A percentile compares a stretch with the other conserved stretches of the same genome.
These are phyloP conservation scores for Oenanthe melanoleuca DNA, from an alignment of 2,113 vertebrate genomes.

Conservation along the genomic window DNA sequence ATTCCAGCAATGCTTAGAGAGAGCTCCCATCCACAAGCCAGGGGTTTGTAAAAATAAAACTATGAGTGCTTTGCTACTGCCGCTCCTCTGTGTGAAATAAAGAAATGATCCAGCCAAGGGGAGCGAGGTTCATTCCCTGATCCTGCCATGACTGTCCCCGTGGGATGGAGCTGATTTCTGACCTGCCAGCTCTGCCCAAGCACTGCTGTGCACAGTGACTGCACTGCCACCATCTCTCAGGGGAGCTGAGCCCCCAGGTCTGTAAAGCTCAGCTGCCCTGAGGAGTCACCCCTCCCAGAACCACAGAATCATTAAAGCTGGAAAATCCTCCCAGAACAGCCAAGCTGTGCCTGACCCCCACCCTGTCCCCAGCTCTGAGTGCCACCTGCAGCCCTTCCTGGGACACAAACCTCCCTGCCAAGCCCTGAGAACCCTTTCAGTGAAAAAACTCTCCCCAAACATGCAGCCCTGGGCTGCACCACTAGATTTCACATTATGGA, in stretches of 20 bases:
- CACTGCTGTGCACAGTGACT: neutral
- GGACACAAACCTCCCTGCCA: neutral
- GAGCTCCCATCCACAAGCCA: neutral
- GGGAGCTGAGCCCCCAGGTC: neutral
- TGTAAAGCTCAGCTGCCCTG: neutral
- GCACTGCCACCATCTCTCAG: neutral
- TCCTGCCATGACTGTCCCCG: neutral
- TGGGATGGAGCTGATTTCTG: neutral
- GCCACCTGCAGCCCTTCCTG: rapidly evolving
- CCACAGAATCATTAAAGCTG: rapidly evolving
- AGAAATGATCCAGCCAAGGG: neutral
- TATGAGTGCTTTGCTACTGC: neutral
- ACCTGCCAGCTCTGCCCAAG: too few species aligned
- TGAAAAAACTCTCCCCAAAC: neutral
- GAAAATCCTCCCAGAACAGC: neutral
- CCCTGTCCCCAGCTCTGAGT: neutral
- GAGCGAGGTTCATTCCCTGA: neutral
- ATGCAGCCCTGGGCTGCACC: neutral
- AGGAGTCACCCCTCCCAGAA: neutral
- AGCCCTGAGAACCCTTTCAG: rapidly evolving
- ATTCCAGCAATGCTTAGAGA: neutral
- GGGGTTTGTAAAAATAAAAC: neutral
- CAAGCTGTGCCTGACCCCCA: rapidly evolving
- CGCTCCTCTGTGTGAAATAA: neutral
- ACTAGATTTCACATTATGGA: neutral